Base-by-base conservation (phyloP, 2,797 vertebrate species). In the Natrix natrix region DNA sequence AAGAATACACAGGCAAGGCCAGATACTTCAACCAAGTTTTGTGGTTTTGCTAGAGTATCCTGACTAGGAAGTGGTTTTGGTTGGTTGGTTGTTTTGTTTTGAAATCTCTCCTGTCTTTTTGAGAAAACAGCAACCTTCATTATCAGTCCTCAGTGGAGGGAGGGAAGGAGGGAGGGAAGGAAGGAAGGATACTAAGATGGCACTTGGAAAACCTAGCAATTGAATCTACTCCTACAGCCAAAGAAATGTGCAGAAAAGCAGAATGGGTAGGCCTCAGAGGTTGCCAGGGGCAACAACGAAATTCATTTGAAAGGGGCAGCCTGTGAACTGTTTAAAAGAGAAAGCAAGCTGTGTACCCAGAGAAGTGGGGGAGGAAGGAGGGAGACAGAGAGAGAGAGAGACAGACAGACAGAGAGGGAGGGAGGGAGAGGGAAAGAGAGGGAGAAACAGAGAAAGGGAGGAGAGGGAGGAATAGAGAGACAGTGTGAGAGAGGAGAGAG, bases 211-310 rank as follows among this genome's bases (percentile, higher is more conserved):
- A 17, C 66, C 57, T 48, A 74, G 32, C 3, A 5, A 14, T n/a
- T 26, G 20, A 89, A 57, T 28, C 12, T 12, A 63, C 48, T 5
- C 7, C 48, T 32, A n/a, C 8, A 24, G 69, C 48, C 56, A 26
- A 32, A 60, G 56, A 90, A 78, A 59, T 48, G 16, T 1, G 52
- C 55, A 13, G 26, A 60, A 60, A 91, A 57, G 12, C 61, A 59
- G 55, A 26, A 52, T 11, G 26, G 54, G 60, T 83, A 83, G 86
- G 90, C 90, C 59, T 91, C 52, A 32, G 69, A 91, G 90, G 87
- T 89, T 93, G 93, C 90, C 87, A 91, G 87, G 93, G 87, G 90
- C 90, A 93, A 93, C 87, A 32, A 43, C 12, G 32, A 63, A 93
- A 86, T 89, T 89, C 32, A 91, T 56, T 89, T 43, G 87, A 91